phyloP scores from a whole-genome alignment of 1,140 invertebrate genomes.

The Pemphigus obesinymphae region DNA sequence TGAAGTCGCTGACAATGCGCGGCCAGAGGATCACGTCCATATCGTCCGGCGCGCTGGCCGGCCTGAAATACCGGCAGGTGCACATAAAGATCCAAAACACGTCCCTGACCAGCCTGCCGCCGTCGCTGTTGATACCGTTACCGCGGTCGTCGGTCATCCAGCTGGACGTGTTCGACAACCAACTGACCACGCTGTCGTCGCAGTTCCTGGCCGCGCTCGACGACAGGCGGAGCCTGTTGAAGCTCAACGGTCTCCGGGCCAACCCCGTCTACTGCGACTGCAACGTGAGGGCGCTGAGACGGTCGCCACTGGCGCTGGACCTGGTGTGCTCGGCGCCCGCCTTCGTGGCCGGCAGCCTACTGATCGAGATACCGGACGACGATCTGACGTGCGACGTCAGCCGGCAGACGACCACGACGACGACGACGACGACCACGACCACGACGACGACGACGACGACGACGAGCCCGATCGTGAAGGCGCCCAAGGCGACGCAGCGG shows the following conservation, averaged over 20 bases:
- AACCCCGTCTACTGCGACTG: conserved; percentile 85
- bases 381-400: conserved; percentile 67
- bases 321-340: conserved; percentile 64
- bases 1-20: conserved; percentile 67
- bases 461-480: conserved; percentile 50
- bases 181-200: conserved; percentile 66
- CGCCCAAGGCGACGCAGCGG: conserved; percentile 49
- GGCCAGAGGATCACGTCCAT: conserved; percentile 71
- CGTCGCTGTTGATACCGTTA: conserved; percentile 78
- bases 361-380: conserved; percentile 71
- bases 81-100: conserved; percentile 72
- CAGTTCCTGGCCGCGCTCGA: conserved; percentile 74
- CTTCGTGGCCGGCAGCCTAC: conserved; percentile 60
- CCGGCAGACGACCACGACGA: conserved; percentile 54
- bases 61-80: conserved; percentile 67
- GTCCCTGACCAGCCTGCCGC: conserved; percentile 68
- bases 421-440: conserved; percentile 51
- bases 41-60: conserved; percentile 74
- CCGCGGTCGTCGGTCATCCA: conserved; percentile 76
- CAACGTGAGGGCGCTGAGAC: conserved; percentile 67
- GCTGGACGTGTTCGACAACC: conserved; percentile 72
- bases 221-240: conserved; percentile 68
- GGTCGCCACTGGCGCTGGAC: conserved; percentile 54
- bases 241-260: conserved; percentile 64
- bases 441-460: conserved; percentile 51